Base-by-base conservation (phyloP, 2,888 invertebrate species). In the Zeuzera pyrina region DNA sequence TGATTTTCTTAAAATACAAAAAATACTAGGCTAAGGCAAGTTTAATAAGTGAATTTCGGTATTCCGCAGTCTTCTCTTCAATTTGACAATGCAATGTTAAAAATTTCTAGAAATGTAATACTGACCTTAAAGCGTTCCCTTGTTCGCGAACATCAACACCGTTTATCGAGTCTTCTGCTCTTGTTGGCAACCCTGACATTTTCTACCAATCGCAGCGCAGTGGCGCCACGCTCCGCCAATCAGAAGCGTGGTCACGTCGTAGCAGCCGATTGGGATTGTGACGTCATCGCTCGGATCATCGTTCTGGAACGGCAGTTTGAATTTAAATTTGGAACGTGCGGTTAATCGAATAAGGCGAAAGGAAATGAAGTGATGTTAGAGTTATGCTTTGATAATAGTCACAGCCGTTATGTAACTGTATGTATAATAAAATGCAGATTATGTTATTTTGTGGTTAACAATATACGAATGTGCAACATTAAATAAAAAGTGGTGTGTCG, bases 81-180 rank as follows among this genome's bases (percentile, higher is more conserved):
- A n/a, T n/a, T n/a, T n/a, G n/a, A n/a, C n/a, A n/a, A n/a, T n/a
- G n/a, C n/a, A n/a, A n/a, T n/a, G n/a, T n/a, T n/a, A n/a, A n/a
- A n/a, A n/a, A n/a, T n/a, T n/a, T n/a, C n/a, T n/a, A n/a, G n/a
- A 22, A 11, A 22, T 12, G 6, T 25, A 10, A 23, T 3, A 68
- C 66, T 60, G 38, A 79, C 79, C 79, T 79, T 47, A 81, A 69
- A 56, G 83, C 77, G 42, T 66, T 83, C 35, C 83, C 83, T 43
- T 81, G 79, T 47, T 83, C 83, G 44, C 83, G 56, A 26, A 83
- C 83, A 43, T 83, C 83, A 31, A 83, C 77, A 28, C 83, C 81
- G 48, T 79, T 81, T 49, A 83, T 72, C 38, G 61, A 53, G 31
- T 79, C 83, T 33, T 81, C 83, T 27, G 47, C 60, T 48, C 73